These are phyloP conservation scores for Drosophila putrida DNA, from an alignment of 2,888 invertebrate species.

Conservation along the genomic window DNA sequence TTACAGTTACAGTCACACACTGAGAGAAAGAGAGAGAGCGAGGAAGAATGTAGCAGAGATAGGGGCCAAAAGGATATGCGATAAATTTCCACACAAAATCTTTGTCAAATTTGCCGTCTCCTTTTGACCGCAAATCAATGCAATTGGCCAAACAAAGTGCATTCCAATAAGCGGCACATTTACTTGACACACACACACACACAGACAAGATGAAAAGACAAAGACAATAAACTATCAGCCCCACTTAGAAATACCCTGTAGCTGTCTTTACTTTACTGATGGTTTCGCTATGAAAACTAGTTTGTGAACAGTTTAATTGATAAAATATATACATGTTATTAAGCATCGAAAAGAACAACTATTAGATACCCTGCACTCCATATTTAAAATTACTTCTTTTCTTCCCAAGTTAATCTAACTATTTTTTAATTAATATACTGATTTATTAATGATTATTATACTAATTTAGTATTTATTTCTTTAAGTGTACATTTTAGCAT, in stretches of 20 bases:
- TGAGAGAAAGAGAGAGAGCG: not conserved
- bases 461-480: too few species aligned
- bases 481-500: too few species aligned
- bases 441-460: too few species aligned
- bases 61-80: slow-evolving; percentile 46
- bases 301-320: not conserved
- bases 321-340: not conserved
- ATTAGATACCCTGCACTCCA: not conserved
- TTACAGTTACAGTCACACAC: slow-evolving; percentile 24
- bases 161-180: slow-evolving; percentile 64
- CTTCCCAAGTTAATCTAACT: too few species aligned
- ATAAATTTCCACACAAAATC: slow-evolving; percentile 67
- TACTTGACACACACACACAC: slow-evolving; percentile 22
- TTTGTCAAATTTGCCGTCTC: slow-evolving; percentile 67
- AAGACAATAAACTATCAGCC: not conserved
- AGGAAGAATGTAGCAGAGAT: not conserved
- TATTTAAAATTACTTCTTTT: too few species aligned
- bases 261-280: too few species aligned
- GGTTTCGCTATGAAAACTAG: too few species aligned
- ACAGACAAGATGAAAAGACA: slow-evolving; percentile 11
- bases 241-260: not conserved
- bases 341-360: not conserved
- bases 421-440: too few species aligned
- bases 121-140: slow-evolving; percentile 63
- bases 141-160: slow-evolving; percentile 65